phyloP scores from a whole-genome alignment of 2,888 invertebrate species.

The Leptinotarsa rubiginosa region DNA sequence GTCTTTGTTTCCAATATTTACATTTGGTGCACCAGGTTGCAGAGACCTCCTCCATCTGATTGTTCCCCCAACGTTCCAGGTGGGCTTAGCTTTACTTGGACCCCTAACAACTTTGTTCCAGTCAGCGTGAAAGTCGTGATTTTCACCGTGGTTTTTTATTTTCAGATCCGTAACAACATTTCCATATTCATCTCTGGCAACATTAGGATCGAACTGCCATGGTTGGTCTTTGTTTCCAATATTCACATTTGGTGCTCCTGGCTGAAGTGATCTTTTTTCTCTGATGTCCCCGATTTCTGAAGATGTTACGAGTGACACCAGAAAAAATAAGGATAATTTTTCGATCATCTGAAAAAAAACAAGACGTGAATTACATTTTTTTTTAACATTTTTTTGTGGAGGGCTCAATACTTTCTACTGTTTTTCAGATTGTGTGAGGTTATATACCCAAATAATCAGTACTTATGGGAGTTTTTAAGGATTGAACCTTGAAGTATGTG shows the following conservation, averaged over 20 bases:
- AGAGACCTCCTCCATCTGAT: constrained; percentile 11
- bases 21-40: background rate
- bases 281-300: background rate
- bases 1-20: background rate
- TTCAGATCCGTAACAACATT: background rate
- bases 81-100: background rate
- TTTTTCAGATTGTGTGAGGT: background rate
- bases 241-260: constrained; percentile 1
- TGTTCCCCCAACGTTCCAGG: constrained; percentile 14
- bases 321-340: background rate
- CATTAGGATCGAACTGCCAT: background rate
- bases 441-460: too few species aligned
- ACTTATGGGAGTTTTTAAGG: too few species aligned
- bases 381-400: too few species aligned
- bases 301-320: background rate
- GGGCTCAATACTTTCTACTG: too few species aligned
- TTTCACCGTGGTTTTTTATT: background rate
- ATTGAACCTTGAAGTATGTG: too few species aligned
- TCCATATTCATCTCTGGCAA: background rate
- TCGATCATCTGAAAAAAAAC: background rate
- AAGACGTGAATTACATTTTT: background rate
- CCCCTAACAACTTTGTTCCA: background rate
- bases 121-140: background rate
- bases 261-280: background rate
- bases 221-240: background rate